Base-by-base conservation (phyloP, 2,113 vertebrate species). In the Calidris pugnax region DNA sequence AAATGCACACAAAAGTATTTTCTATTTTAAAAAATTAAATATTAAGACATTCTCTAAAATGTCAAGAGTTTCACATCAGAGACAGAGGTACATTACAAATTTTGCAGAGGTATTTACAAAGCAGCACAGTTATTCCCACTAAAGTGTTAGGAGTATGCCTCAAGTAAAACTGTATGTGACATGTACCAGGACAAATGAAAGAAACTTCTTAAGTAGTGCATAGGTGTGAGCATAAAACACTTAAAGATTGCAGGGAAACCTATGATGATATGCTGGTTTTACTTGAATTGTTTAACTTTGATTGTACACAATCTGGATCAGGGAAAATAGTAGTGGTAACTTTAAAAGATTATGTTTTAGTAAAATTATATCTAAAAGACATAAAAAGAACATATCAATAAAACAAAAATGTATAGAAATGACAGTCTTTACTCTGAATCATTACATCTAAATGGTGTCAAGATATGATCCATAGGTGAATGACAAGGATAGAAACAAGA, bases 1-100 rank as follows among this genome's bases (percentile, higher is more conserved):
- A 73, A 96, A 95, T 75, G 23, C 51, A 91, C 74, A 90, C 48
- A 90, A 41, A 91, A 76, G n/a, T 47, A 67, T 80, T 56, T 76
- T 85, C 60, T 47, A 32, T 69, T 35, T 2, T 13, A 60, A 87
- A 90, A 95, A 35, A 72, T 13, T 19, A 57, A 77, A 86, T 21
- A 76, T 89, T 89, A 90, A 95, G 87, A 93, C 37, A 69, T 73
- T 78, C 23, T 78, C 5, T 85, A 32, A 90, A 85, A 82, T 81
- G 33, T 62, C 67, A 72, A 90, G 35, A 76, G 10, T 83, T 87
- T 94, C 62, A 79, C 17, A 14, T 78, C 22, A 26, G 7, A 20
- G 33, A 32, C 24, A 8, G 17, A 82, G 26, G 33, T 62, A 39
- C 32, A 7, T 71, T 26, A 77, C 28, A 94, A 67, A 69, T 43